Percentiles rank a stretch among this genome's conserved stretches.
Conservation (phyloP, 1,140 invertebrate species). For the Leptinotarsa texana region DNA sequence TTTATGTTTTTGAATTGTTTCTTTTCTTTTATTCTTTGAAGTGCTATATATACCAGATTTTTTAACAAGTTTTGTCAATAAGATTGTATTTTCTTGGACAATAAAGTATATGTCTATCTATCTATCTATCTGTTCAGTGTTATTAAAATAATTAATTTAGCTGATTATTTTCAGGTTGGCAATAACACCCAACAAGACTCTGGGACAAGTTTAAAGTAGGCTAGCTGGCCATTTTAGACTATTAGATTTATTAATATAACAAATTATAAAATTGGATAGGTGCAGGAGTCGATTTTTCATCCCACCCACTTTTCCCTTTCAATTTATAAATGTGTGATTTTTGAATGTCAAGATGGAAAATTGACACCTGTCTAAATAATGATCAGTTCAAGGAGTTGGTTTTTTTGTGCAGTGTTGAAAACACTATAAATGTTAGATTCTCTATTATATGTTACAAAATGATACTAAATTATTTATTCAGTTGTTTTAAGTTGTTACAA, state of each 20-base stretch:
- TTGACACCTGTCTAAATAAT: slow-evolving; percentile 37
- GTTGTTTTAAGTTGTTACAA: slow-evolving; percentile 45
- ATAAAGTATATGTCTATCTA: too few species aligned
- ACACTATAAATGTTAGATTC: slow-evolving; percentile 54
- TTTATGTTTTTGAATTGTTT: too few species aligned
- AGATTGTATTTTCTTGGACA: too few species aligned
- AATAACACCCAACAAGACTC: slow-evolving; percentile 51
- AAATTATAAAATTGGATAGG: slow-evolving; percentile 52
- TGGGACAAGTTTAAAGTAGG: slow-evolving; percentile 53
- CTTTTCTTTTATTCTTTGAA: too few species aligned
- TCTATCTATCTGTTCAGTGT: too few species aligned
- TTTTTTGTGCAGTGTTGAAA: slow-evolving; percentile 52
- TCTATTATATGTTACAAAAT: slow-evolving; percentile 53
- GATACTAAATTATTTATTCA: slow-evolving; percentile 48
- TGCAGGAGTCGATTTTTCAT: slow-evolving; percentile 41
- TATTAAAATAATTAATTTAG: neutral
- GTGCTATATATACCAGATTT: too few species aligned
- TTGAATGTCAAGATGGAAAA: slow-evolving; percentile 33
- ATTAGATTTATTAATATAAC: slow-evolving; percentile 53
- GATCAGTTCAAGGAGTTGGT: slow-evolving; percentile 46
- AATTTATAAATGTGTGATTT: slow-evolving; percentile 27
- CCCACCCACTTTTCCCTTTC: slow-evolving; percentile 11
- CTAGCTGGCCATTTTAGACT: slow-evolving; percentile 50
- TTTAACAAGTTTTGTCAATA: too few species aligned
- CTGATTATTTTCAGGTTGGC: slow-evolving; percentile 45